Conservation (phyloP, 2,797 vertebrate species). For the Amazona ochrocephala region DNA sequence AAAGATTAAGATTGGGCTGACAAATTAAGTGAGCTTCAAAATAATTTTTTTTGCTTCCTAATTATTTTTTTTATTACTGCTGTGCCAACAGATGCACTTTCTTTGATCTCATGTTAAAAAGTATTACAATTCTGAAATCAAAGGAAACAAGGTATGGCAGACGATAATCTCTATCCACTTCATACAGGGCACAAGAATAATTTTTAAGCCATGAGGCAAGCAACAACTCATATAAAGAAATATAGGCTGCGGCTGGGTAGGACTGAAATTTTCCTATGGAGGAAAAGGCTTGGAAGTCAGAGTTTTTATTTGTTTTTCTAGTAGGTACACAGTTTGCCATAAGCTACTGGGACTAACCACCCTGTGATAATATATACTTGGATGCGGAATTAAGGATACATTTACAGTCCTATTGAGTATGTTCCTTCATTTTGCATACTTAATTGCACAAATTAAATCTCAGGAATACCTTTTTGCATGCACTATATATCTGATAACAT, state of each 20-base stretch:
- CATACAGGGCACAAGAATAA: not conserved
- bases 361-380: not conserved
- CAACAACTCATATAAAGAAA: not conserved
- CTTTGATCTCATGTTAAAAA: not conserved
- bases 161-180: not conserved
- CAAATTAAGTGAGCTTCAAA: not conserved
- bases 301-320: not conserved
- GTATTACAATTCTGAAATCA: not conserved
- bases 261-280: not conserved
- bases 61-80: not conserved
- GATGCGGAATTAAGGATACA: not conserved
- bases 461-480: not conserved
- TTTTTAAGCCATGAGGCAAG: not conserved
- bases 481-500: not conserved
- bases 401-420: not conserved
- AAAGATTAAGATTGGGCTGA: not conserved
- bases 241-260: not conserved
- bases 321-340: not conserved
- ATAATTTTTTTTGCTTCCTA: not conserved
- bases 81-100: not conserved
- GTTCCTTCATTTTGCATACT: not conserved
- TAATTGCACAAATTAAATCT: not conserved
- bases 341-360: not conserved
- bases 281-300: not conserved
- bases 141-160: not conserved